Base-by-base conservation (phyloP, 2,797 vertebrate genomes). In the Vireo griseus region DNA sequence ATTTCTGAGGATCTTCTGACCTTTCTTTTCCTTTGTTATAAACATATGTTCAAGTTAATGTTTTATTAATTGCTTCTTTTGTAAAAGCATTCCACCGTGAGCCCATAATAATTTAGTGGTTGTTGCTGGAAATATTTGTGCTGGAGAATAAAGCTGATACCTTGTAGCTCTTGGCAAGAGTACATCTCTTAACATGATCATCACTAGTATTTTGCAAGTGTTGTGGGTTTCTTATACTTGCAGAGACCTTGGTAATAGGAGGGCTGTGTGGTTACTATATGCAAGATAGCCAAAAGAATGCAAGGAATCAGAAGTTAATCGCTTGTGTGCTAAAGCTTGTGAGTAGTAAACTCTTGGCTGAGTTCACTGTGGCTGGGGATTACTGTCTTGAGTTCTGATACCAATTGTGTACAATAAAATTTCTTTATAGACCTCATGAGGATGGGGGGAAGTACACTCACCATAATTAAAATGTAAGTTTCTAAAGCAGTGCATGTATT, bases 261-360 rank as follows among this genome's bases (percentile, higher is more conserved):
- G 42, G 40, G 4, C 39, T 89, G 7, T 88, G 55, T 77, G 48
- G 40, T 77, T 73, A 55, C 39, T 66, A 3, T 71, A 19, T n/a
- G 52, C 54, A 55, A 71, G 85, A 91, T 22, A 91, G 67, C 20
- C 47, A 86, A 82, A 96, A 68, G 91, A 92, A 96, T 94, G 85
- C 1, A 15, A 88, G 72, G 91, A 94, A 90, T 96, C 87, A 83
- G n/a, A 91, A 94, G 65, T 88, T 92, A 77, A 92, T 94, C 87
- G 92, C 80, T 40, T 87, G 40, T 73, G 25, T 89, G 52, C 44
- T 92, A 37, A 75, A 87, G 77, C 59, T 55, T 82, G 40, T 35
- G 61, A 91, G 47, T 71, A 74, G 84, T 92, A 77, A 94, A 79
- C 89, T 88, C 42, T 85, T 85, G 85, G 61, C 68, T 39, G 45